Percentiles rank a stretch among this genome's conserved stretches.
phyloP scores from a whole-genome alignment of 1,140 invertebrate genomes.

The Mylabris phalerata region DNA sequence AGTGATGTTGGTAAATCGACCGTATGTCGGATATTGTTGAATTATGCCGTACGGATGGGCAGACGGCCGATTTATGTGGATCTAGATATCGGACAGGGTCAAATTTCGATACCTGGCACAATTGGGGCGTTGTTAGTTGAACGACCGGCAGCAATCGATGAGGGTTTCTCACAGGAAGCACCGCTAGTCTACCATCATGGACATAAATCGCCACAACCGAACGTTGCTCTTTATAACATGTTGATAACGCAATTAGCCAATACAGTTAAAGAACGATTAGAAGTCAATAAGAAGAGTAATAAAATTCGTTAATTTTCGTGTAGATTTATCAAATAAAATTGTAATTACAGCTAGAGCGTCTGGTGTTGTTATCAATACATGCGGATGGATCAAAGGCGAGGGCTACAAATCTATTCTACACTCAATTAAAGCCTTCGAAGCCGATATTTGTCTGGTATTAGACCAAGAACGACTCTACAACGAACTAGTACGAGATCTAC shows the following conservation, averaged over 20 bases:
- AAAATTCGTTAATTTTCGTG: neutral
- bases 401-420: slow-evolving; percentile 80
- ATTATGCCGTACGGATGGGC: slow-evolving; percentile 87
- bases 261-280: slow-evolving; percentile 76
- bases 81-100: slow-evolving; percentile 92
- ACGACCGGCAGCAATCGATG: slow-evolving; percentile 83
- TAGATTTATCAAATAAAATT: slow-evolving; percentile 11
- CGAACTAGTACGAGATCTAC: slow-evolving; percentile 89
- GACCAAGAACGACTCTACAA: slow-evolving; percentile 96
- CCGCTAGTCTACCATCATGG: slow-evolving; percentile 94
- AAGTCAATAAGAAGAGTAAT: slow-evolving; percentile 76
- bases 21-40: slow-evolving; percentile 80
- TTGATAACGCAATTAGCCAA: slow-evolving; percentile 80
- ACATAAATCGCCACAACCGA: slow-evolving; percentile 69
- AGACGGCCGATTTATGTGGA: slow-evolving; percentile 87
- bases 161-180: slow-evolving; percentile 86
- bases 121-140: slow-evolving; percentile 85
- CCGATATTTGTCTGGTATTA: slow-evolving; percentile 90
- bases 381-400: slow-evolving; percentile 91
- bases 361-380: slow-evolving; percentile 97
- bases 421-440: slow-evolving; percentile 88
- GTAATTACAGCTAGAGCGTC: slow-evolving; percentile 64
- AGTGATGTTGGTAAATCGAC: slow-evolving; percentile 96
- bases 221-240: slow-evolving; percentile 79
- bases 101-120: slow-evolving; percentile 87